Base-by-base conservation (phyloP, 2,888 invertebrate genomes). In the Callosobruchus maculatus region DNA sequence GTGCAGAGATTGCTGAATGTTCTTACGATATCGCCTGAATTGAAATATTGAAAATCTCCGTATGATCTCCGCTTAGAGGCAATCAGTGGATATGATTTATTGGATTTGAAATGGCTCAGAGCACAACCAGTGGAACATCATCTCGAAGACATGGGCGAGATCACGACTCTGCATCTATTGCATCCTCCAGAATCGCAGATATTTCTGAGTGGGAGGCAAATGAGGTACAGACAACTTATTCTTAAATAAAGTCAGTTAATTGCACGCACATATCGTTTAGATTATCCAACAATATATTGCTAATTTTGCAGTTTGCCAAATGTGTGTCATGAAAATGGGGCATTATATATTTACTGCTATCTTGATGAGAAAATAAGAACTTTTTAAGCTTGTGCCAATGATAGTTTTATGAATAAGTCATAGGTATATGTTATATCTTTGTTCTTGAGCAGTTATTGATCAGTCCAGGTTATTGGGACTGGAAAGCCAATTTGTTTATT, bases 161-260 rank as follows among this genome's bases (percentile, higher is more conserved):
- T 78, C 92, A 91, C 81, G 93, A 93, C 80, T 89, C 90, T 72
- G 88, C 88, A 70, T 88, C 89, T 73, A 86, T 89, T 78, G 86
- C 89, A 72, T 89, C 90, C 30, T 89, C 91, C 78, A 89, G 92
- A 80, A 92, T 91, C 85, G 90, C 90, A 73, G 92, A 93, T 83
- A 90, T 83, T 72, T 80, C 92, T 26, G 94, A 94, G 85, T 94
- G 94, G 93, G 94, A 94, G 85, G 93, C 93, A 70, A 93, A 93
- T 85, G 93, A 94, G 88, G 93, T 93, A 84, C 81, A 77, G 72
- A 20, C 49, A 20, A 21, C 22, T 5, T 70, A 21, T 31, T 26
- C 21, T 13, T 13, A 49, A 1, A 13, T 49, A 49, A 13, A 13
- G 7, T 49, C 49, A 18, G 74, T 68, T 76, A 70, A 9, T 30